These are phyloP conservation scores for Phylloscopus trochiloides DNA, from an alignment of 2,113 vertebrate genomes.

Conservation along the genomic window DNA sequence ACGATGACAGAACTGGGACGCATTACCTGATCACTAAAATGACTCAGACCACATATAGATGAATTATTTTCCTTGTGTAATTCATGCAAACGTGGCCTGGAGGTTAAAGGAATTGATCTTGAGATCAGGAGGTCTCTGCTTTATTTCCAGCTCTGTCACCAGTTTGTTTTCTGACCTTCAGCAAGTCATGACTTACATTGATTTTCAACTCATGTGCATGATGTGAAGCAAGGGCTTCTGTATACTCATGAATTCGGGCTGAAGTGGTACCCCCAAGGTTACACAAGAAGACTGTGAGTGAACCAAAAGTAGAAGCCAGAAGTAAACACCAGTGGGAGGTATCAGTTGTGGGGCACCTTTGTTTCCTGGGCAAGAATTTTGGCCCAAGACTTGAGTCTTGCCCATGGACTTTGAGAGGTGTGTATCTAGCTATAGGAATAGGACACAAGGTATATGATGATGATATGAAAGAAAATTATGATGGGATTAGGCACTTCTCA, in stretches of 20 bases:
- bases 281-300: neutral
- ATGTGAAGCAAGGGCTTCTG: neutral
- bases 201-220: neutral
- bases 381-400: neutral
- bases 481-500: neutral
- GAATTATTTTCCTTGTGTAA: slow-evolving; percentile 40
- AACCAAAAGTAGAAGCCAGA: neutral
- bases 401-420: neutral
- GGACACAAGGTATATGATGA: neutral
- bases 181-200: neutral
- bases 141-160: neutral
- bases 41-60: slow-evolving; percentile 31
- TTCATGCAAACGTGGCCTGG: neutral
- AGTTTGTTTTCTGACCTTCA: slow-evolving; percentile 19
- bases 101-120: slow-evolving; percentile 29
- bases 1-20: neutral
- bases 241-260: neutral
- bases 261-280: neutral
- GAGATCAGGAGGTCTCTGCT: neutral
- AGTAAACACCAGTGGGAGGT: neutral
- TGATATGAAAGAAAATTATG: neutral
- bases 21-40: slow-evolving; percentile 12
- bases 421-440: neutral
- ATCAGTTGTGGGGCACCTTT: neutral
- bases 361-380: neutral